Evolutionary conservation across 2,113 vertebrate genomes (phyloP).

Genomic region (Mobula birostris): DNA sequence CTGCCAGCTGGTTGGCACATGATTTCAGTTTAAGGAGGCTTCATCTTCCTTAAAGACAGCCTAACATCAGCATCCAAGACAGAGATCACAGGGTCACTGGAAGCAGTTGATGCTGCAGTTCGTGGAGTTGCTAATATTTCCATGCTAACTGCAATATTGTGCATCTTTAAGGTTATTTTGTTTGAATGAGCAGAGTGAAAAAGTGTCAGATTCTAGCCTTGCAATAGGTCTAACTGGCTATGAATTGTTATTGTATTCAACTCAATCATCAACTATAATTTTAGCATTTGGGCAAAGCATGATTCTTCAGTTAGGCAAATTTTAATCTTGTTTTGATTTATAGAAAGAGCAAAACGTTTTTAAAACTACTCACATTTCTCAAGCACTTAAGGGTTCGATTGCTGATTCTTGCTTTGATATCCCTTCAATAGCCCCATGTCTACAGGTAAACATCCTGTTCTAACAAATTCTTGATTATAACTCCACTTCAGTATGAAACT

Average conservation of each 20-base stretch:
- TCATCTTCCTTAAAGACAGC: too few relatives aligned
- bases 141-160: neutral
- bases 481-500: neutral
- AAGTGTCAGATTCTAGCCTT: neutral
- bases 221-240: neutral
- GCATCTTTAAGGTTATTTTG: neutral
- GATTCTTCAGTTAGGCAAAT: neutral
- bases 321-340: neutral
- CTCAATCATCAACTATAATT: neutral
- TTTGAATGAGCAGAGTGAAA: neutral
- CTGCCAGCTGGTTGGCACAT: too few relatives aligned
- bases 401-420: neutral
- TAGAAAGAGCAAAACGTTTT: neutral
- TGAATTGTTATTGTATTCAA: neutral
- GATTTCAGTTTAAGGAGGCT: too few relatives aligned
- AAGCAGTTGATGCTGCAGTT: too few relatives aligned
- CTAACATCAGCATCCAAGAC: too few relatives aligned
- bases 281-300: neutral
- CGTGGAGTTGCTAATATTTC: too few relatives aligned
- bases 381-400: too few relatives aligned
- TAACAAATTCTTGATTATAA: neutral
- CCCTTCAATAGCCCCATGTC: neutral
- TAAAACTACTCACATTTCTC: neutral
- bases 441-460: neutral
- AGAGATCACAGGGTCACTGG: too few relatives aligned